Evolutionary conservation across 2,113 vertebrate species (phyloP), one percentile per base, ranked within the genome.

Genomic region (Ceratotherium simum): DNA sequence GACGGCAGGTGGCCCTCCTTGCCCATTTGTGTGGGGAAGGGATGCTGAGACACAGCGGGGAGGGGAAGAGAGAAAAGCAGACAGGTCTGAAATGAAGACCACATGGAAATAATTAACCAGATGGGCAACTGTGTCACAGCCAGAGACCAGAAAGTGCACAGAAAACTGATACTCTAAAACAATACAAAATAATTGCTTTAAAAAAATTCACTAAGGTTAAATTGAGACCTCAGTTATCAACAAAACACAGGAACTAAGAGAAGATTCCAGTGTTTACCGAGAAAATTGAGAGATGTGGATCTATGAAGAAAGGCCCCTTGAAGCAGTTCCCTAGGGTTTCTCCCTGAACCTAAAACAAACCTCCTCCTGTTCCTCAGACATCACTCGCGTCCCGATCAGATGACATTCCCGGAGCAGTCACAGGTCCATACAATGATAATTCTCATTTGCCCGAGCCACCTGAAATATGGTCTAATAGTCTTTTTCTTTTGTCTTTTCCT

Each of bases 111-210:
- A 95, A 93, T 89, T 81, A 88, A 88, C 54, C 85, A 86, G 85
- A 85, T 62, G 86, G 86, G 31, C 86, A 96, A 54, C 90, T 91
- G 92, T 78, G 90, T 89, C 92, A 73, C 78, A 82, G 90, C 65
- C 20, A 93, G 94, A 67, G 70, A 36, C 51, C 51, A 72, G n/a
- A 90, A 84, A 93, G n/a, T 39, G 17, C 62, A 70, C 29, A 95
- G 73, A n/a, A 96, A 97, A 96, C 58, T 82, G 56, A 96, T 96
- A 95, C n/a, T 56, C 54, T 65, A 72, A 96, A 75, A 65, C 64
- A 54, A 46, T 56, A 78, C 60, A 96, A 95, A 78, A 73, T 60
- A 90, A 80, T 96, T 70, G 73, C 79, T 84, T 73, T 42, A 62
- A 75, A 86, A 29, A 83, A 95, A 69, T 36, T 12, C n/a, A 48